Evolutionary conservation across 30 jellyfish, hydroid and myxozoan genomes (phyloP), one percentile per base, ranked within the genome.

Genomic region (Turritopsis dohrnii): DNA sequence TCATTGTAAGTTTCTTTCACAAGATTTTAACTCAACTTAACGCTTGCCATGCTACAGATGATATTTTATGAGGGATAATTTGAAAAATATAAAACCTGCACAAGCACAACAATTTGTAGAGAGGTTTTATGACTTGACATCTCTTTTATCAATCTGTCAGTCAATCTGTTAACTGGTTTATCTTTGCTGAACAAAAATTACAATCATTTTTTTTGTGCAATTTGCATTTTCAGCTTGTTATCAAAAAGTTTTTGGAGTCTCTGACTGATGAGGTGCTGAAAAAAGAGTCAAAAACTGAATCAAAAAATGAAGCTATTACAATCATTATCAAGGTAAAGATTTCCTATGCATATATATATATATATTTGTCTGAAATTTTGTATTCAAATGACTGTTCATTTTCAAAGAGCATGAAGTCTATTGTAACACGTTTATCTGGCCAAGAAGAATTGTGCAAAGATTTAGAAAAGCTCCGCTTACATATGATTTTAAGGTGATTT

Each of bases 281-380:
- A 79, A 94, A 94, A 80, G 99, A 94, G 73, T 93, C 98, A 60
- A 93, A 93, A 73, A 87, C 81, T 25, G 98, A 93, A 72, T 94
- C 99, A 8, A 94, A 94, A 75, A 94, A 94, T 76, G 99, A 94
- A 86, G 99, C 96, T 26, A 94, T 94, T 28, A 86, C 99, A 7
- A 82, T 94, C n/a, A 89, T 88, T 0, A 88, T 94, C 17, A 85
- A 94, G 93, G 99, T 94, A 65, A 71, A 81, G 29, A 7, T 20
- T 75, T 18, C 13, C 60, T 3, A 3, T 41, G 5, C 13, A 41
- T 41, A n/a, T n/a, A n/a, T n/a, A n/a, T n/a, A n/a, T n/a, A n/a
- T n/a, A n/a, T n/a, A n/a, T n/a, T n/a, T n/a, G n/a, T n/a, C n/a
- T n/a, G n/a, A n/a, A n/a, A n/a, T n/a, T n/a, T n/a, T n/a, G n/a